Base-by-base conservation (phyloP, 2,797 vertebrate species). In the Aeoliscus strigatus region DNA sequence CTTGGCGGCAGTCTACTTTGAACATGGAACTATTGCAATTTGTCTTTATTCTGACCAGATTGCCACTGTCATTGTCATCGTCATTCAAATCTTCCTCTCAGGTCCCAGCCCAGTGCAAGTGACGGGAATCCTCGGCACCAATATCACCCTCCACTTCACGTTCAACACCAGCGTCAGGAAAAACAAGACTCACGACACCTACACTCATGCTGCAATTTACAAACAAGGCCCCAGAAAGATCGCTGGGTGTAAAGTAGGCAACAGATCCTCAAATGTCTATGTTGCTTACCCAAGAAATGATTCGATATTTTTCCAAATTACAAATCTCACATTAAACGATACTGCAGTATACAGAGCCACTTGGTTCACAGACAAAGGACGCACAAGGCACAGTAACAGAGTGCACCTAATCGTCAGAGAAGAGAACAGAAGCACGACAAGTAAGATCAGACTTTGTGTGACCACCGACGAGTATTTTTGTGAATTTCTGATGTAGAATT, bases 81-180 rank as follows among this genome's bases (percentile, higher is more conserved):
- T 21, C 6, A 21, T 21, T n/a, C n/a, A n/a, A 21, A 21, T 21
- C 18, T 21, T 6, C 6, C 18, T 21, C 18, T 21, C 57, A 78
- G 82, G 39, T 2, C 3, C 1, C 1, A 27, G 32, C 25, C 32
- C 7, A 9, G 25, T 8, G 1, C 1, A 34, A 0, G 24, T 72
- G 50, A 58, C 0, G 0, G 72, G 60, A 18, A 32, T 9, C 27
- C n/a, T 58, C 0, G 65, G 77, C 25, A 11, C 4, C 3, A 57
- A 37, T 28, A 15, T 82, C 66, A 57, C 45, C 1, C 63, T 85
- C 4, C 0, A 25, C 0, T 75, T 85, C 42, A 48, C 0, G 18
- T 81, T 83, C 14, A 49, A 60, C 2, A 2, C 0, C n/a, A 56
- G 0, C 4, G 2, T 44, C 4, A 8, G 0, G 0, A 0, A 28